These are phyloP conservation scores for Corythoichthys haematopterus DNA, from an alignment of 2,113 vertebrate genomes.

Conservation along the genomic window DNA sequence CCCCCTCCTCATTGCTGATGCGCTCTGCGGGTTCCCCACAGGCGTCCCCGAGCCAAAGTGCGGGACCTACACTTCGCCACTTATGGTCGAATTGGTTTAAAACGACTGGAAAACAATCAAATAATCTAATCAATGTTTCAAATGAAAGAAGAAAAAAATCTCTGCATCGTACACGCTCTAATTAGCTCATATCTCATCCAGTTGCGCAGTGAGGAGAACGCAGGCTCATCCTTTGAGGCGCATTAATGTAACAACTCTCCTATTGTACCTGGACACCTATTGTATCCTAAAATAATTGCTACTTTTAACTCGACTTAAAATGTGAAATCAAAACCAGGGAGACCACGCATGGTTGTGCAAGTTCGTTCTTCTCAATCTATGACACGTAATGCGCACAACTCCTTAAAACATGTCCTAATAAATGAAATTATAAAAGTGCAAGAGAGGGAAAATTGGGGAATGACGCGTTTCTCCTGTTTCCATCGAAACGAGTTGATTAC, in stretches of 20 bases:
- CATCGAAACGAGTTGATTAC: background rate
- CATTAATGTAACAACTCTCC: constrained; percentile 7
- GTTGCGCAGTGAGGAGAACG: constrained; percentile 54
- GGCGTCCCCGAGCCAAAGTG: constrained; percentile 59
- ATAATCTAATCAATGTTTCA: background rate
- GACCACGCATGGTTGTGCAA: background rate
- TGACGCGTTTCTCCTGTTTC: background rate
- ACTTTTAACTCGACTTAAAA: background rate
- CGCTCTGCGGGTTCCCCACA: constrained; percentile 41
- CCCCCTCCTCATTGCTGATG: constrained; percentile 1
- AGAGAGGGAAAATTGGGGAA: background rate
- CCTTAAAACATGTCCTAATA: background rate
- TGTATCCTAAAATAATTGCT: background rate
- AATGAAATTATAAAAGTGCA: background rate
- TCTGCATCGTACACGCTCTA: background rate
- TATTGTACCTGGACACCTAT: background rate
- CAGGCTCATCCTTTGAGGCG: constrained; percentile 28
- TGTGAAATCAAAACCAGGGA: background rate
- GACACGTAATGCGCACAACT: background rate
- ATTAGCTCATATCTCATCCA: constrained; percentile 22
- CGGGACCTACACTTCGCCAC: constrained; percentile 27
- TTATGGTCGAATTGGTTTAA: background rate
- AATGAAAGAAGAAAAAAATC: background rate
- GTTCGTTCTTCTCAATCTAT: background rate
- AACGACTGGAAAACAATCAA: background rate